These are phyloP conservation scores for Cheirogaleus medius DNA, from an alignment of 2,113 vertebrate genomes.

Conservation along the genomic window DNA sequence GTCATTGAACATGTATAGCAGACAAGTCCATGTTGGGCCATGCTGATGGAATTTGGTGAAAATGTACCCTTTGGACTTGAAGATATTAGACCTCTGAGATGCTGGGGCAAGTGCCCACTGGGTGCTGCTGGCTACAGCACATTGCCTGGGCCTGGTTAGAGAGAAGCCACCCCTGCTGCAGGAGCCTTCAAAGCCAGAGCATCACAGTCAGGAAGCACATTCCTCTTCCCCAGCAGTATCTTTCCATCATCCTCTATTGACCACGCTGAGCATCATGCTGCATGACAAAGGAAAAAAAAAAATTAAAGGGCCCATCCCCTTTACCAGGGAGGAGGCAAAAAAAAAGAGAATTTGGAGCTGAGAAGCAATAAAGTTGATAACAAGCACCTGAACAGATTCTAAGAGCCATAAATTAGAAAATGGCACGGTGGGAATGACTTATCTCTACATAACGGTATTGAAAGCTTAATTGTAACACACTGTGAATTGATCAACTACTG, in stretches of 20 bases:
- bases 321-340: background rate
- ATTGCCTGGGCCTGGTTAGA: fast-evolving
- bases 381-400: too few relatives aligned
- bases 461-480: background rate
- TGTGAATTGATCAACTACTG: background rate
- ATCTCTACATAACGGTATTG: background rate
- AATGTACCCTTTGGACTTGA: background rate
- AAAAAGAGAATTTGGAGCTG: background rate
- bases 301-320: fast-evolving
- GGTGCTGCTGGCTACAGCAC: fast-evolving
- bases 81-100: too few relatives aligned
- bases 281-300: background rate
- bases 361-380: background rate
- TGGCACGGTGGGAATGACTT: fast-evolving
- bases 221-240: background rate
- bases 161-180: background rate
- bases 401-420: background rate
- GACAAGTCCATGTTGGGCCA: background rate
- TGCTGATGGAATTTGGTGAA: background rate
- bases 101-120: too few relatives aligned
- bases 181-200: background rate
- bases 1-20: too few relatives aligned
- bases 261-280: background rate
- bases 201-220: background rate
- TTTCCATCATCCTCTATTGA: too few relatives aligned